Evolutionary conservation across 1,140 invertebrate species (phyloP), one percentile per base, ranked within the genome.

Genomic region (Hypsibius dujardini): DNA sequence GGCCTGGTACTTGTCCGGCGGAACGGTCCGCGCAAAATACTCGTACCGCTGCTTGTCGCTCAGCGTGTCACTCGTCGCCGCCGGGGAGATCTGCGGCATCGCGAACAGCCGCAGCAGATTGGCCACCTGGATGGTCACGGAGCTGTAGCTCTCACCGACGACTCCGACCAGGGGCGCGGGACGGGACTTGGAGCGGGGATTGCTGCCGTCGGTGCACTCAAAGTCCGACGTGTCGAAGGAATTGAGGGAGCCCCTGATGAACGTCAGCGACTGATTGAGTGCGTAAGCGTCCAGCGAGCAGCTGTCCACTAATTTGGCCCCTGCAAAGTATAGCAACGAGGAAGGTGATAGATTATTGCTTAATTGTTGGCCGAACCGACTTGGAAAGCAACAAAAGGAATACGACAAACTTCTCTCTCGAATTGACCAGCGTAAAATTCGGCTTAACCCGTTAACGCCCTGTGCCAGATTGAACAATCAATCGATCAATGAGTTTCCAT

Each of bases 91-190:
- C 77, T 83, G 82, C 28, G 80, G 82, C 72, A 84, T 83, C 62
- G 79, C 81, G 75, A 86, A 86, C 7, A 86, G 78, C 45, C 85
- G 79, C 2, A 86, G 78, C 28, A 86, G 79, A 76, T 86, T 86
- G 1, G 85, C 85, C 40, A 86, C 87, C 78, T 89, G 87, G 0
- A 88, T 80, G 0, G 87, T 87, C 14, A 88, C 87, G 1, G 86
- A 87, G 74, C 86, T 86, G 75, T 87, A 86, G 0, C 86, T 86
- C 1, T 85, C 86, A 0, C 86, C 85, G 47, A 87, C 84, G 1
- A 87, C 85, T 0, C 85, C 85, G 70, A 85, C 84, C 1, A 86
- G 84, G 0, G 85, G 84, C 0, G 84, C 83, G 1, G 82, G 81
- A 67, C 83, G 83, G 73, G 84, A 85, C 72, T 82, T 83, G 1